phyloP scores from a whole-genome alignment of 2,888 invertebrate species.

The Noctua janthe region DNA sequence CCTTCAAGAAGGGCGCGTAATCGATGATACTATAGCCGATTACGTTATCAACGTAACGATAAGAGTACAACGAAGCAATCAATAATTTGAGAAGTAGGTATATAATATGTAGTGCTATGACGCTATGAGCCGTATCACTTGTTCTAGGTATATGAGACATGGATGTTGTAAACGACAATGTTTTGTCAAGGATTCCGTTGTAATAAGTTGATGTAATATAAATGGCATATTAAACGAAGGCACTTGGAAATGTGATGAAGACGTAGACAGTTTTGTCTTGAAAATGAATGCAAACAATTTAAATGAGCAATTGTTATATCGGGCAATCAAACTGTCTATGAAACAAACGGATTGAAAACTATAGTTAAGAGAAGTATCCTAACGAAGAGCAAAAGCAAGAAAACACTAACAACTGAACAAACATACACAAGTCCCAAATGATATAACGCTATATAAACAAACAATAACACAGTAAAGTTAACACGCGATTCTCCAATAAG shows the following conservation, averaged over 20 bases:
- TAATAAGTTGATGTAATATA: slow-evolving; percentile 29
- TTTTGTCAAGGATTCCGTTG: slow-evolving; percentile 36
- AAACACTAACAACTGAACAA: slow-evolving; percentile 1
- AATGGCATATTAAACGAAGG: slow-evolving; percentile 16
- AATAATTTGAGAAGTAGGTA: slow-evolving; percentile 60
- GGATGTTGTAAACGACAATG: slow-evolving; percentile 43
- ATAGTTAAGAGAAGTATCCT: not conserved
- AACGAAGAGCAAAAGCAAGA: not conserved
- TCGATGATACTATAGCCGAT: slow-evolving; percentile 54
- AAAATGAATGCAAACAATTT: not conserved
- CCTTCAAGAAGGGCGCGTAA: slow-evolving; percentile 59
- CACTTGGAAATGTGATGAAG: not conserved
- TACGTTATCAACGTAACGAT: slow-evolving; percentile 57
- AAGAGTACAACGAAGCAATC: slow-evolving; percentile 53
- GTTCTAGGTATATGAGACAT: slow-evolving; percentile 60
- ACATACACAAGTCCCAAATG: not conserved
- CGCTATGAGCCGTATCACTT: slow-evolving; percentile 43
- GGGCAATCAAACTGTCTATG: not conserved
- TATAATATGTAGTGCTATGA: slow-evolving; percentile 31
- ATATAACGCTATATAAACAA: slow-evolving; percentile 33
- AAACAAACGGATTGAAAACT: not conserved
- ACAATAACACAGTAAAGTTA: slow-evolving; percentile 20
- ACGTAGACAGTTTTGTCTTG: not conserved
- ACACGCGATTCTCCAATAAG: slow-evolving; percentile 59
- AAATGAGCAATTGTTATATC: not conserved